phyloP scores from a whole-genome alignment of 2,797 vertebrate genomes.

The Sebastes cheni region DNA sequence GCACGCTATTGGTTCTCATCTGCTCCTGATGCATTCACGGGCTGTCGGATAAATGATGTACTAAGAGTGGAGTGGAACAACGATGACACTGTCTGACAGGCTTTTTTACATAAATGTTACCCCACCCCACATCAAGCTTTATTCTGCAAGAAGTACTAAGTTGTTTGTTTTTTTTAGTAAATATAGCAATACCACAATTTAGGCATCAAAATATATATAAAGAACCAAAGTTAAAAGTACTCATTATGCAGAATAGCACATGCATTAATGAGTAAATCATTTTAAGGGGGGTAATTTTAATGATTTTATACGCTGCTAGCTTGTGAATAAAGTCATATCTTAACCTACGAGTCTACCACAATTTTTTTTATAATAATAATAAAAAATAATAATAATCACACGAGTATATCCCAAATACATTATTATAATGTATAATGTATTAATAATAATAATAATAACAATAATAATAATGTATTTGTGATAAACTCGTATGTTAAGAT shows the following conservation, averaged over 20 bases:
- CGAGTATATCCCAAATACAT: not conserved
- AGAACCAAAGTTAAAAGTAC: not conserved
- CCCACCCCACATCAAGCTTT: not conserved
- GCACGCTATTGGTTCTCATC: constrained; percentile 73
- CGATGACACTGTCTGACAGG: not conserved
- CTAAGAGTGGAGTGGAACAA: not conserved
- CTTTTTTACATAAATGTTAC: not conserved
- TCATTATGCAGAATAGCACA: not conserved
- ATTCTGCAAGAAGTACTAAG: not conserved
- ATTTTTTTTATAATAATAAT: too few species aligned
- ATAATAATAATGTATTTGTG: too few species aligned
- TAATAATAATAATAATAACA: too few species aligned
- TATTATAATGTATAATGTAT: too few species aligned
- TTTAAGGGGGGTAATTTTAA: not conserved
- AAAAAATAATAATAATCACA: too few species aligned
- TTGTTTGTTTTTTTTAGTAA: too few species aligned
- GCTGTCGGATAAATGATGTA: constrained; percentile 11
- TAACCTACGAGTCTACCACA: not conserved
- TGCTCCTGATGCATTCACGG: constrained; percentile 39
- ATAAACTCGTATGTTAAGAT: not conserved
- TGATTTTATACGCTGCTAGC: not conserved
- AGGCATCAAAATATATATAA: not conserved
- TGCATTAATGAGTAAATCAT: not conserved
- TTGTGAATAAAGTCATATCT: not conserved
- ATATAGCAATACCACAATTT: not conserved